Base-by-base conservation (phyloP, 2,888 invertebrate genomes). In the Euplagia quadripunctaria region DNA sequence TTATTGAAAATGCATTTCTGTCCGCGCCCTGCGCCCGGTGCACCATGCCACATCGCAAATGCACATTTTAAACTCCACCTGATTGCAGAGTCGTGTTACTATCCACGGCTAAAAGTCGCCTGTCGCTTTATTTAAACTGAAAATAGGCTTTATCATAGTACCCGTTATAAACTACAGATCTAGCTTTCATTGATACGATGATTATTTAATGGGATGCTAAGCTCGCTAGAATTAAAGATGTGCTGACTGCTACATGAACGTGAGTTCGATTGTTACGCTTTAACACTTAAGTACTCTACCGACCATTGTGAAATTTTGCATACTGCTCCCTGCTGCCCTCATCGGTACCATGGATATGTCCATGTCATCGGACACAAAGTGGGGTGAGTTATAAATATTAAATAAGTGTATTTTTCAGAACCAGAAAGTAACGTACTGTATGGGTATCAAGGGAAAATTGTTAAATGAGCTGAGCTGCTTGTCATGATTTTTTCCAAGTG, bases 51-150 rank as follows among this genome's bases (percentile, higher is more conserved):
- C 94, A 96, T 96, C 88, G 93, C 93, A 93, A 95, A 96, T 96
- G 96, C 95, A 95, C 96, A 96, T 96, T 96, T 96, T 95, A 95
- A 96, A 95, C 95, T 93, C 93, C 91, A 93, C 89, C 92, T 95
- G 95, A 96, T 95, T 95, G 96, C 95, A 93, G 89, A 95, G 84
- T 90, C 96, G 90, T 96, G 96, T 96, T 90, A 90, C 91, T 88
- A 91, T 90, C 88, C 91, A 80, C 87, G 86, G 89, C 93, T 92
- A 94, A 95, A 95, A 95, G 93, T 94, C 93, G 84, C 79, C 91
- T 91, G 94, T 92, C 93, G 86, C 91, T 91, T 92, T 92, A 92
- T 94, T 94, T 92, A 84, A 89, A 88, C 79, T 81, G 82, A 86
- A 88, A 89, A 88, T 88, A 89, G 86, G 84, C 87, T 89, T 87